Conservation (phyloP, 1,140 invertebrate genomes). For the Hylaeus anthracinus region DNA sequence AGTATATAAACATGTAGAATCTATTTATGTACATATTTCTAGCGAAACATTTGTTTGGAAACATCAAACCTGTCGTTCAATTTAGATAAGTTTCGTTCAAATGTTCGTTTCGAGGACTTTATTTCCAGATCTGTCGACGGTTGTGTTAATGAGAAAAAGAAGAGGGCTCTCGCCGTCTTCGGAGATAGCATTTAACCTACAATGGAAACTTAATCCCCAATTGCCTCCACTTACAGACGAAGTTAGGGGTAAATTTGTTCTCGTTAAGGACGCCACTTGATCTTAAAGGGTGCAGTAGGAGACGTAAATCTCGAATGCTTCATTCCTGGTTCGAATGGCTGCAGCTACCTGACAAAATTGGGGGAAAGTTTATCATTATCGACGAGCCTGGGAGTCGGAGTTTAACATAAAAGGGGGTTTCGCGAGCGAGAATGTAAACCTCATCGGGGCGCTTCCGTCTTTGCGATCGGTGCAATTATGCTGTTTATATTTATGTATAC, state of each 20-base stretch:
- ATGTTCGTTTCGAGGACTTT: background rate
- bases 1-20: no score
- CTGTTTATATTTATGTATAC: constrained; percentile 32
- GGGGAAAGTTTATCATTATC: background rate
- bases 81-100: background rate
- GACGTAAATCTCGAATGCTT: constrained; percentile 2
- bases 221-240: background rate
- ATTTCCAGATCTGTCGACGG: background rate
- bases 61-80: no score
- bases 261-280: constrained; percentile 10
- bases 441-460: background rate
- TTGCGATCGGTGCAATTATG: background rate
- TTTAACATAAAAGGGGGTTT: background rate
- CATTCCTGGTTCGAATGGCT: background rate
- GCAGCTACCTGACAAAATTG: background rate
- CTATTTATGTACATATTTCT: no score
- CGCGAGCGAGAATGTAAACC: background rate
- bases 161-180: background rate
- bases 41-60: no score
- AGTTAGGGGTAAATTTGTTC: constrained; percentile 14
- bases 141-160: background rate
- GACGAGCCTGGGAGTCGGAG: background rate
- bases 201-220: constrained; percentile 22
- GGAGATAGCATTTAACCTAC: constrained; percentile 5
- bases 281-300: background rate